phyloP scores from a whole-genome alignment of 2,797 vertebrate genomes.

The Oceanodroma leucorhoa region DNA sequence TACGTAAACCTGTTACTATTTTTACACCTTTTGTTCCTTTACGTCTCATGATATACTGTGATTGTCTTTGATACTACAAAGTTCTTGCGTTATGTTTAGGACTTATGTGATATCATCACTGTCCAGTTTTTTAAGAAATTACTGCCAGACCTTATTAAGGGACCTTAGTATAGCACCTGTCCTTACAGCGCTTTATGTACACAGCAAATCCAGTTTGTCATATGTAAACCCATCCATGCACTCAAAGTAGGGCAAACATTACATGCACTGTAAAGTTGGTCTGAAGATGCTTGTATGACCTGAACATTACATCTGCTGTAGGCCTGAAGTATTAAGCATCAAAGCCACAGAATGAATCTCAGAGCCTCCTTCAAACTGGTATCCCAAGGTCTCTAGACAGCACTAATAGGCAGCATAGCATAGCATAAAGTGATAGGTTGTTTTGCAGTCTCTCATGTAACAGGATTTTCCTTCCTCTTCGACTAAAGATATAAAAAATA shows the following conservation, averaged over 20 bases:
- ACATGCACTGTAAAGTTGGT: neutral
- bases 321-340: neutral
- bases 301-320: neutral
- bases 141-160: neutral
- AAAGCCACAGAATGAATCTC: neutral
- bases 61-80: neutral
- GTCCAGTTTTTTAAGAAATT: neutral
- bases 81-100: neutral
- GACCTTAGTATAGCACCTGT: neutral
- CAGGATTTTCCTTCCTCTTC: neutral
- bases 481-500: neutral
- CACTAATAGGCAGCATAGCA: neutral
- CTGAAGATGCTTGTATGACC: neutral
- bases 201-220: neutral
- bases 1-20: neutral
- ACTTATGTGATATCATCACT: neutral
- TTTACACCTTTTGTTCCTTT: neutral
- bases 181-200: neutral
- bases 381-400: neutral
- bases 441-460: neutral
- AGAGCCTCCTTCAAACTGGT: neutral
- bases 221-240: neutral
- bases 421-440: neutral
- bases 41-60: neutral
- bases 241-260: neutral